Evolutionary conservation across 2,797 vertebrate genomes (phyloP), one percentile per base, ranked within the genome.

Genomic region (Semotilus atromaculatus): DNA sequence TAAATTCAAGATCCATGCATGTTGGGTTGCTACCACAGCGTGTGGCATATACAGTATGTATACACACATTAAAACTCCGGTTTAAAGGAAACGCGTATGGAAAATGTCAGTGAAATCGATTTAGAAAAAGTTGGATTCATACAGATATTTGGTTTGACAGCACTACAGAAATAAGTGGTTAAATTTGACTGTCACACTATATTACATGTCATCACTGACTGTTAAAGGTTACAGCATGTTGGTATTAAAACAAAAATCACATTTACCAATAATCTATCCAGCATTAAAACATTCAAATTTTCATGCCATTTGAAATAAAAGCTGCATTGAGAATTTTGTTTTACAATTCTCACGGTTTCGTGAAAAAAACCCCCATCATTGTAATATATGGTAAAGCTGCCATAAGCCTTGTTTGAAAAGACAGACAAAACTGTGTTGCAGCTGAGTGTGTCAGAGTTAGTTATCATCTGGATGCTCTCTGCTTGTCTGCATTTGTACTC

Each of bases 401-500:
- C 21, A 77, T 38, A 66, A 43, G 81, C 31, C 16, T 83, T 64
- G 55, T 82, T 51, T 29, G 51, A 34, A 62, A 71, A 26, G 26
- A 84, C 74, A 71, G 40, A 78, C 66, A 70, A 77, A 84, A 18
- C 55, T 18, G 7, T 62, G 45, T 45, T 79, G n/a, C 19, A 68
- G 82, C 82, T 45, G 62, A 83, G 62, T 31, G 60, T 58, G 64
- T 77, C 82, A 77, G 73, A 68, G 82, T 77, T 34, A 70, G 34
- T 83, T 77, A 76, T 77, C 73, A 83, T 83, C 64, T 11, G 19
- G 26, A 58, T 62, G 48, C 66, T 80, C 45, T 81, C 60, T 48
- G 70, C 68, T 74, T 74, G 81, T 86, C 81, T 77, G 51, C 60
- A 70, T 78, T 78, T 78, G 64, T 68, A 72, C 43, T 82, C 34